Base-by-base conservation (phyloP, 2,113 vertebrate genomes). In the Xiphias gladius region DNA sequence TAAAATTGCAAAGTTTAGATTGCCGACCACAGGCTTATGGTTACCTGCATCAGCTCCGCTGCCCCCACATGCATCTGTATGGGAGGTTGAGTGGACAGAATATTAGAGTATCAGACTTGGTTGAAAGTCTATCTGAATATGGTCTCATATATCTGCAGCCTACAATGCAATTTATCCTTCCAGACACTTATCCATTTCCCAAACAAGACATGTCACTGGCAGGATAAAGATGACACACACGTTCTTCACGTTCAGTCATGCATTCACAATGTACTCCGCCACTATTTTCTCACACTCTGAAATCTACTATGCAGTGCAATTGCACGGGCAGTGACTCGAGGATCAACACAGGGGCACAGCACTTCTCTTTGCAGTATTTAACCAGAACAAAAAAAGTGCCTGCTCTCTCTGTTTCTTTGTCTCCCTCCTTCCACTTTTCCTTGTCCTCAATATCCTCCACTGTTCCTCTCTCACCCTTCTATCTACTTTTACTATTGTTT, bases 401-500 rank as follows among this genome's bases (percentile, higher is more conserved):
- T 54, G 28, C 30, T 68, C 55, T 52, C 11, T 71, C 30, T 58
- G 26, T 50, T 64, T 59, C 46, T 58, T 28, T 63, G 13, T 28
- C 39, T 30, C 7, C 46, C 22, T 12, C n/a, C 24, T 13, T 65
- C 46, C 54, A 62, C 22, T 79, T 54, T 52, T 35, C 10, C 59
- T 63, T 2, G 20, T 67, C 62, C 50, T 72, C 43, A 39, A 39
- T 75, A 83, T 39, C 69, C 62, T 58, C 78, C 74, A 10, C 32
- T 2, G 1, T 57, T 54, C 54, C 48, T 73, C 48, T 48, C 62
- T 19, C 26, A 63, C 41, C 9, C 64, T 30, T 82, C 84, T 83
- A 79, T 88, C 65, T 72, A 65, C 70, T 80, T 70, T 76, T 66
- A 79, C 87, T 63, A 78, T 86, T 87, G 90, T 88, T 76, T 79